phyloP scores from a whole-genome alignment of 2,113 vertebrate species.

The Cichladusa arquata region DNA sequence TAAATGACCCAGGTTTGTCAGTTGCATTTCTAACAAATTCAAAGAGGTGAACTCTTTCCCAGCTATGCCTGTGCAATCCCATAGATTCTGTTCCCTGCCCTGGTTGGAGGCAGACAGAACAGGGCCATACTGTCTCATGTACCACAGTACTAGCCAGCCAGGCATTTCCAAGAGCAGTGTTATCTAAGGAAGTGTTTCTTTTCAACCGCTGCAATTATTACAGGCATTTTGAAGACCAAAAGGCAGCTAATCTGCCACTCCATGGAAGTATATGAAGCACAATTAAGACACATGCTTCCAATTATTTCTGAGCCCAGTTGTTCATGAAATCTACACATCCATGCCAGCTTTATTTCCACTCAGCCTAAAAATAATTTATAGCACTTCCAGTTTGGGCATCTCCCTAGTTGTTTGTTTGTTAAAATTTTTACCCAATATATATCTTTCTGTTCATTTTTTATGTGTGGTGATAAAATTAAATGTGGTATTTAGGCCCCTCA shows the following conservation, averaged over 20 bases:
- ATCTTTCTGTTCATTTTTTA: background rate
- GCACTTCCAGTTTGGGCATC: background rate
- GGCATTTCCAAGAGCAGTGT: background rate
- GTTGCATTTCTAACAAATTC: background rate
- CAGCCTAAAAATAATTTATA: background rate
- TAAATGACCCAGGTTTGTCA: background rate
- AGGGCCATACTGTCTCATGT: background rate
- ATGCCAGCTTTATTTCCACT: background rate
- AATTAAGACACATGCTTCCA: background rate
- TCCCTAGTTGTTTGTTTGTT: background rate
- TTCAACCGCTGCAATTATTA: background rate
- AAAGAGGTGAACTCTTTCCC: background rate
- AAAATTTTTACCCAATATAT: background rate
- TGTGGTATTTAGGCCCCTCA: background rate
- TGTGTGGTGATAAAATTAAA: background rate
- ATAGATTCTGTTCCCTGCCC: background rate
- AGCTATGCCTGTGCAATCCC: background rate
- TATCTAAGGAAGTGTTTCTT: background rate
- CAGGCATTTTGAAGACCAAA: background rate
- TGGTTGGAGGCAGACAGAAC: background rate
- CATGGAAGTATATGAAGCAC: background rate
- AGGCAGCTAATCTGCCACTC: background rate
- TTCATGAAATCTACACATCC: background rate
- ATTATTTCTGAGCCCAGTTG: background rate
- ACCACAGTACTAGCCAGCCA: background rate